These are phyloP conservation scores for Epizoanthus ramosus DNA, from an alignment of 92 coral and sea anemone genomes.

Conservation along the genomic window DNA sequence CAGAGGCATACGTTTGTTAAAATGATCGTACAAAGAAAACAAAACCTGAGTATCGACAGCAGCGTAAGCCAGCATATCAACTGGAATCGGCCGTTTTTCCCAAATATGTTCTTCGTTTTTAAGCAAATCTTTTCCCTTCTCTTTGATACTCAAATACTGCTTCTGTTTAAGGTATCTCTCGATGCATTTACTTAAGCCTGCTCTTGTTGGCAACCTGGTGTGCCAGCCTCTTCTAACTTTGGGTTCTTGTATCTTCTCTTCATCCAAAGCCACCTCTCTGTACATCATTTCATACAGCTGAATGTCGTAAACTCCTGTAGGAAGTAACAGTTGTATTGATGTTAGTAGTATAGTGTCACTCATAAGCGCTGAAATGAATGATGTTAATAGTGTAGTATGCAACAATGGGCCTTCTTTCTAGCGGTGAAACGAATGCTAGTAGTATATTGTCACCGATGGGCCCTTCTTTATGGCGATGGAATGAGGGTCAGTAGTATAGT, in stretches of 20 bases:
- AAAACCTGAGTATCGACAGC: conserved; percentile 69
- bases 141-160: conserved; percentile 52
- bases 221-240: conserved; percentile 29
- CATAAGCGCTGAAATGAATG: no score
- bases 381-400: no score
- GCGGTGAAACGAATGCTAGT: no score
- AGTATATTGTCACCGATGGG: no score
- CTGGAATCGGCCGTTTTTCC: conserved; percentile 67
- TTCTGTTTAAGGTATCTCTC: conserved; percentile 76
- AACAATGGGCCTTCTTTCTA: no score
- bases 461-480: not conserved
- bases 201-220: conserved; percentile 31
- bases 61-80: conserved; percentile 64
- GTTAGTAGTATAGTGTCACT: no score
- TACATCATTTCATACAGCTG: conserved; percentile 84
- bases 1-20: conserved; percentile 49
- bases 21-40: conserved; percentile 71
- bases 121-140: conserved; percentile 54
- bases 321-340: no score
- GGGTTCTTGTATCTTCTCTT: conserved; percentile 23
- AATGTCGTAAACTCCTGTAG: conserved; percentile 71
- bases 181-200: conserved; percentile 73
- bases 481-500: not conserved
- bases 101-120: conserved; percentile 26
- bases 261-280: conserved; percentile 52